These are phyloP conservation scores for Macaria notata DNA, from an alignment of 2,888 invertebrate genomes.

Conservation along the genomic window DNA sequence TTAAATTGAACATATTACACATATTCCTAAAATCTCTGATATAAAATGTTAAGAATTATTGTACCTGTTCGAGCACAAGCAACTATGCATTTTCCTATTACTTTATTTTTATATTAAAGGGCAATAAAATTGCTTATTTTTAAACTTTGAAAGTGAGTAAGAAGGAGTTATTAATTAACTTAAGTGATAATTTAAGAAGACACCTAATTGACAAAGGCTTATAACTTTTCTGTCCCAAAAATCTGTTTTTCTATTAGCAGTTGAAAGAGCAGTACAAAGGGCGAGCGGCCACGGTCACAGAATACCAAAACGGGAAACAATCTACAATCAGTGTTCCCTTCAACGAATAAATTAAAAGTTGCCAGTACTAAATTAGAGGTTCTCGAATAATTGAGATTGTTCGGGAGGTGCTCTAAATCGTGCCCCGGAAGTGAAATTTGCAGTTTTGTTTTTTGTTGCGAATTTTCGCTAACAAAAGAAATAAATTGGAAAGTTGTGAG, in stretches of 20 bases:
- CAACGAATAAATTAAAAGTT: conserved; percentile 66
- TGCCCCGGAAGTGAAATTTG: conserved; percentile 29
- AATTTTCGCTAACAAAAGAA: conserved; percentile 22
- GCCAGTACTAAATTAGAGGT: conserved; percentile 58
- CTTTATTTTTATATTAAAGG: too few relatives aligned
- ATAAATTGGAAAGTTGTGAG: too few relatives aligned
- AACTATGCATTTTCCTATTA: too few relatives aligned
- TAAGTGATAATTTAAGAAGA: too few relatives aligned
- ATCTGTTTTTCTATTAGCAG: conserved; percentile 36
- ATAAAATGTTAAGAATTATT: too few relatives aligned
- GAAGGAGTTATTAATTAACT: too few relatives aligned
- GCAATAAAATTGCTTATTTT: too few relatives aligned
- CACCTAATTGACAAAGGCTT: too few relatives aligned
- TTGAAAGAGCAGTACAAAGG: conserved; percentile 32
- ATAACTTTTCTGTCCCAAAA: conserved; percentile 1
- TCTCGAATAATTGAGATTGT: conserved; percentile 60
- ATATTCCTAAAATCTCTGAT: too few relatives aligned
- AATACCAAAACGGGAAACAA: conserved; percentile 63
- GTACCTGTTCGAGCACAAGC: too few relatives aligned
- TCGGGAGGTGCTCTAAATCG: conserved; percentile 40
- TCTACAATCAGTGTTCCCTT: conserved; percentile 63
- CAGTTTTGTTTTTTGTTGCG: conserved; percentile 22
- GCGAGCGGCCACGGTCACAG: conserved; percentile 49
- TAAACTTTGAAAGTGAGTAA: too few relatives aligned
- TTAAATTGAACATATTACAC: too few relatives aligned